These are phyloP conservation scores for Cricetomys ansorgei DNA, from an alignment of 2,113 vertebrate species.

Conservation along the genomic window DNA sequence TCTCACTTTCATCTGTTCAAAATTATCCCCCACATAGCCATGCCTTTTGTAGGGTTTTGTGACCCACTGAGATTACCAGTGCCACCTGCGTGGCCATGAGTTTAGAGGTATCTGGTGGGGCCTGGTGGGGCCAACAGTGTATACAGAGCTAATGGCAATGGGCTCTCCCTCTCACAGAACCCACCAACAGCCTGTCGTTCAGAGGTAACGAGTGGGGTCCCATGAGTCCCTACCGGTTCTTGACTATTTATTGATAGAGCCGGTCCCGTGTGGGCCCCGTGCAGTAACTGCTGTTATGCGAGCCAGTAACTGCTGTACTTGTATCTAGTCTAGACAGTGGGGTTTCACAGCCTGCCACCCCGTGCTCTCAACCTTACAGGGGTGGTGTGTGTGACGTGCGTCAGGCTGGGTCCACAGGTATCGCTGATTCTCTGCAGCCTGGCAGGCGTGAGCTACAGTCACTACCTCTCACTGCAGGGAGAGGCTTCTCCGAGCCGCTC, in stretches of 20 bases:
- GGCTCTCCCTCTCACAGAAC: too few relatives aligned
- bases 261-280: too few relatives aligned
- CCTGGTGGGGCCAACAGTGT: not conserved
- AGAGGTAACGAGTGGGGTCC: not conserved
- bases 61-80: not conserved
- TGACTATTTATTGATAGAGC: not conserved
- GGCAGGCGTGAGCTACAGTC: not conserved
- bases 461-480: not conserved
- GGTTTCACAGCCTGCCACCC: too few relatives aligned
- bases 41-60: not conserved
- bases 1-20: too few relatives aligned
- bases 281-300: too few relatives aligned
- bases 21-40: not conserved
- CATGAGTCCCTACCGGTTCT: not conserved
- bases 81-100: too few relatives aligned
- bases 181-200: not conserved
- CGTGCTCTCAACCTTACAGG: not conserved
- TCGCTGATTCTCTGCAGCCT: not conserved
- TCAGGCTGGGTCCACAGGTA: not conserved
- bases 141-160: not conserved
- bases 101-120: not conserved
- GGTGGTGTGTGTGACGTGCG: too few relatives aligned
- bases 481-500: not conserved
- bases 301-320: too few relatives aligned
- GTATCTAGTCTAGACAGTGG: too few relatives aligned